These are phyloP conservation scores for Phaenicophaeus curvirostris DNA, from an alignment of 2,797 vertebrate genomes.

Conservation along the genomic window DNA sequence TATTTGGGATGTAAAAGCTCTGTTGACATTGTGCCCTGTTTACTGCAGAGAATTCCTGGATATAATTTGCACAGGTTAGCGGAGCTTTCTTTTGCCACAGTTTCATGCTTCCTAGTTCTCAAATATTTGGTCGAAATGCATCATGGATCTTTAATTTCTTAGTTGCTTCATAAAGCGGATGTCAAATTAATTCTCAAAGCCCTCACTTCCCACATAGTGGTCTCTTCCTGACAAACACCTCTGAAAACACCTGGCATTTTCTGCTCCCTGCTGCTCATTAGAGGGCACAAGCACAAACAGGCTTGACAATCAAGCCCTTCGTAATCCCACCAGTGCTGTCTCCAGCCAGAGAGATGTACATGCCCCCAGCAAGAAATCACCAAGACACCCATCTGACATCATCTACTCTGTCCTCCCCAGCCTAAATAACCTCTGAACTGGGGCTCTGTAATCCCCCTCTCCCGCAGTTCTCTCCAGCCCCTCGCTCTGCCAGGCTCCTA, in stretches of 20 bases:
- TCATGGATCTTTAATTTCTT: constrained; percentile 25
- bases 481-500: neutral
- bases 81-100: neutral
- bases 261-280: constrained; percentile 3
- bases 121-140: constrained; percentile 43
- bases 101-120: constrained; percentile 35
- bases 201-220: neutral
- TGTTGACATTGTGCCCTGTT: constrained; percentile 22
- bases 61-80: constrained; percentile 33
- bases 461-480: neutral
- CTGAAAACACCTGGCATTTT: constrained; percentile 4
- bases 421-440: neutral
- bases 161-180: neutral
- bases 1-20: neutral
- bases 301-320: neutral
- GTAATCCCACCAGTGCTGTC: neutral
- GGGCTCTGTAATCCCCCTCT: neutral
- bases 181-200: neutral
- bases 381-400: neutral
- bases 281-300: neutral
- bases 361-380: neutral
- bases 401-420: neutral
- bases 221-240: neutral
- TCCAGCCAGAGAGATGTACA: neutral
- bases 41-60: constrained; percentile 12